These are phyloP conservation scores for Indri indri DNA, from an alignment of 2,113 vertebrate species.

Conservation along the genomic window DNA sequence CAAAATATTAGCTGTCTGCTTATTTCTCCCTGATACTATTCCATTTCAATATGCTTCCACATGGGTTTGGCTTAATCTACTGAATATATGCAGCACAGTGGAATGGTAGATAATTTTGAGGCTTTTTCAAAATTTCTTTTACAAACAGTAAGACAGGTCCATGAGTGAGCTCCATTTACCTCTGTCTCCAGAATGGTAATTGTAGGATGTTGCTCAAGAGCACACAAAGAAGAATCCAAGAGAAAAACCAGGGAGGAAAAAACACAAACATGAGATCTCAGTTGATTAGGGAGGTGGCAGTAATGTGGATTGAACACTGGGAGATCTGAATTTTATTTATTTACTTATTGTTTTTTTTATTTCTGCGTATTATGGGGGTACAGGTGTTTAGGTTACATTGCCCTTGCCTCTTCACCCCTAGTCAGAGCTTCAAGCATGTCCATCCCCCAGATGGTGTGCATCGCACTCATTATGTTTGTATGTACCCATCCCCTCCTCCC, in stretches of 20 bases:
- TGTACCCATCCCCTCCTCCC: too few species aligned
- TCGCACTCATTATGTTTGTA: too few species aligned
- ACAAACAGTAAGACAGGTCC: background rate
- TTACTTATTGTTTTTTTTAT: too few species aligned
- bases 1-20: background rate
- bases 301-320: background rate
- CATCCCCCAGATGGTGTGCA: too few species aligned
- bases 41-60: background rate
- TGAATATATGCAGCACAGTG: background rate
- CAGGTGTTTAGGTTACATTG: too few species aligned
- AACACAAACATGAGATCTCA: background rate
- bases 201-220: background rate
- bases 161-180: background rate
- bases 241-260: background rate
- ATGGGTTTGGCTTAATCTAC: background rate
- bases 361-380: too few species aligned
- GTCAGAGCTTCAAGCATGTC: too few species aligned
- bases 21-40: background rate
- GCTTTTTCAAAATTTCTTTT: background rate
- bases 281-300: background rate
- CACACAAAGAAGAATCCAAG: background rate
- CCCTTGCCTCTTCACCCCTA: too few species aligned
- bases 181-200: background rate
- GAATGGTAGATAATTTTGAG: background rate
- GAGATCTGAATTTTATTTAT: background rate